These are phyloP conservation scores for Patella depressa DNA, from an alignment of 2,888 invertebrate genomes.

Conservation along the genomic window DNA sequence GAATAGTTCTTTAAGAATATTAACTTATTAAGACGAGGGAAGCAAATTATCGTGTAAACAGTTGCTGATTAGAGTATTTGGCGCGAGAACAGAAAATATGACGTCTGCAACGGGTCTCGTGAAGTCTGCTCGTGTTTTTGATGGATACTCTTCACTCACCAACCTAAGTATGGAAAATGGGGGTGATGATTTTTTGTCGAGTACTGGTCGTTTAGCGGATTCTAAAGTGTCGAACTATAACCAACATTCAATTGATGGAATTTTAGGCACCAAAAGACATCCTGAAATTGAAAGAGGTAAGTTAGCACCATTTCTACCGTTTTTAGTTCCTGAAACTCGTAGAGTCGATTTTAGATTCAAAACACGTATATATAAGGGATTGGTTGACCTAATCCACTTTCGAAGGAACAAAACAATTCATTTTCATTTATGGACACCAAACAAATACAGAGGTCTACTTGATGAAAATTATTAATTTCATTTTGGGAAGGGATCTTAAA, in stretches of 20 bases:
- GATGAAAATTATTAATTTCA: too few species aligned
- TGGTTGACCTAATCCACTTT: too few species aligned
- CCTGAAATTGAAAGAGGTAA: conserved; percentile 45
- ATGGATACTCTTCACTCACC: not conserved
- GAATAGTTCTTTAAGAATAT: conserved; percentile 9
- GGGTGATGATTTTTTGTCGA: not conserved
- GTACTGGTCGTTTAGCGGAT: not conserved
- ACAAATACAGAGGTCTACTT: too few species aligned
- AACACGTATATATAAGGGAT: too few species aligned
- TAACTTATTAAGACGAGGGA: conserved; percentile 1
- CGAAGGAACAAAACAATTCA: too few species aligned
- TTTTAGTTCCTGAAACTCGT: too few species aligned
- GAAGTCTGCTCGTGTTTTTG: conserved; percentile 8
- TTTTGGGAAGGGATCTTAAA: too few species aligned
- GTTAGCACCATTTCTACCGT: not conserved
- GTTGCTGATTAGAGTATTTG: conserved; percentile 10
- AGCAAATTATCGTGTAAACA: not conserved
- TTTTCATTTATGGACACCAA: too few species aligned
- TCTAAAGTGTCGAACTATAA: conserved; percentile 28
- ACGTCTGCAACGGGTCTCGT: not conserved
- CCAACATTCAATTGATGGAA: conserved; percentile 59
- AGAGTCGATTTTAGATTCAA: too few species aligned
- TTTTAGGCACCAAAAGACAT: conserved; percentile 48
- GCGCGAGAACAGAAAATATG: not conserved
- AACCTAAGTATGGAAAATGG: not conserved